A percentile compares a stretch with the other conserved stretches of the same genome.
Evolutionary conservation across 2,888 invertebrate species (phyloP).

Genomic region (Acleris emargana): DNA sequence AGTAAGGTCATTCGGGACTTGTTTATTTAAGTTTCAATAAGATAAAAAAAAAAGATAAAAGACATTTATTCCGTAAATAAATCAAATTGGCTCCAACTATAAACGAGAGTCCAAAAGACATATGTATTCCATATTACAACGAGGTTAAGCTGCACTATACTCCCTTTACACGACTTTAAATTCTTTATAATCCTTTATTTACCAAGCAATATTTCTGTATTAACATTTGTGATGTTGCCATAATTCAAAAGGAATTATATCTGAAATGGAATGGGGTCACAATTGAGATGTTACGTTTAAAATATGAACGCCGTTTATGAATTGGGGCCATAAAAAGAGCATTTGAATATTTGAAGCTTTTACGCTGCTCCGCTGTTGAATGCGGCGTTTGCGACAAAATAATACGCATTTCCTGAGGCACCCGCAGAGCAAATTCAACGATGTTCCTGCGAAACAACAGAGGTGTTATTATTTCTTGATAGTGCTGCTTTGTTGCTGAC

Average conservation of each 20-base stretch:
- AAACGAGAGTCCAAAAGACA: slow-evolving; percentile 1
- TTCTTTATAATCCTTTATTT: slow-evolving; percentile 53
- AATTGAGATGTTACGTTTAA: slow-evolving; percentile 68
- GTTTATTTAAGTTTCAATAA: neutral
- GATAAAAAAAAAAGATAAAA: too few relatives aligned
- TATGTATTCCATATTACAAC: slow-evolving; percentile 27
- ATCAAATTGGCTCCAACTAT: neutral
- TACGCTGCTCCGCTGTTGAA: too few relatives aligned
- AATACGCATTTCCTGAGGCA: too few relatives aligned
- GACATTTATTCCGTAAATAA: neutral
- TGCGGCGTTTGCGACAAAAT: too few relatives aligned
- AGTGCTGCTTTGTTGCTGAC: too few relatives aligned
- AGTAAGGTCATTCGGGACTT: too few relatives aligned
- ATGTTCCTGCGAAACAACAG: too few relatives aligned
- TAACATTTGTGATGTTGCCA: slow-evolving; percentile 69
- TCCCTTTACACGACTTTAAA: slow-evolving; percentile 19
- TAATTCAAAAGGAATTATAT: slow-evolving; percentile 75
- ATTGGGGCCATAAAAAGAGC: slow-evolving; percentile 45
- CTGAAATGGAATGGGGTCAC: slow-evolving; percentile 56
- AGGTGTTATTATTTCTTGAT: too few relatives aligned
- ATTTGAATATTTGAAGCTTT: too few relatives aligned
- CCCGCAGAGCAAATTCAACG: too few relatives aligned
- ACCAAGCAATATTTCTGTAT: slow-evolving; percentile 70
- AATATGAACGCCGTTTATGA: slow-evolving; percentile 57
- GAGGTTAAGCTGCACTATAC: slow-evolving; percentile 20